Percentiles rank a stretch among this genome's conserved stretches.
phyloP scores from a whole-genome alignment of 2,888 invertebrate genomes.

The Selenia dentaria region DNA sequence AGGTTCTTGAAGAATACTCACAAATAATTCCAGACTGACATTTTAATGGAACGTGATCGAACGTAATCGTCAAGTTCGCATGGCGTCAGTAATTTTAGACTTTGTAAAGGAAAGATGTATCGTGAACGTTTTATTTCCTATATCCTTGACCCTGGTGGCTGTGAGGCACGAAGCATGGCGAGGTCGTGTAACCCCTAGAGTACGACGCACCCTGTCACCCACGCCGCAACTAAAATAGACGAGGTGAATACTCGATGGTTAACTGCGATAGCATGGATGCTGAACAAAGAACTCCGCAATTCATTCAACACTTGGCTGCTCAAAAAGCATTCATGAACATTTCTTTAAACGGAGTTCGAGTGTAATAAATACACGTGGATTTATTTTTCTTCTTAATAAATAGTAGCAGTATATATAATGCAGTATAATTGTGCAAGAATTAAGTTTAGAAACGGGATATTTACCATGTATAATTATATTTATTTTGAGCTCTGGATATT shows the following conservation, averaged over 20 bases:
- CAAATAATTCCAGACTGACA: background rate
- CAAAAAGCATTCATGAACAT: conserved; percentile 1
- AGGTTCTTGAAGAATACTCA: too few relatives aligned
- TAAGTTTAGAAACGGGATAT: too few relatives aligned
- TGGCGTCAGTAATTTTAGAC: background rate
- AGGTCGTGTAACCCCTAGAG: conserved; percentile 58
- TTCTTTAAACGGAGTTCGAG: too few relatives aligned
- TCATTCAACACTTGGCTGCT: conserved; percentile 21
- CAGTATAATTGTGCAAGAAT: too few relatives aligned
- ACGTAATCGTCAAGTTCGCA: background rate
- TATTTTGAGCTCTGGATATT: too few relatives aligned
- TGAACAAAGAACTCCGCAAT: conserved; percentile 47
- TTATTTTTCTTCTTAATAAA: too few relatives aligned
- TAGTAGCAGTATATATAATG: too few relatives aligned
- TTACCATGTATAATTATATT: too few relatives aligned
- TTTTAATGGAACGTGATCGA: background rate
- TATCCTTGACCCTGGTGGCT: conserved; percentile 45
- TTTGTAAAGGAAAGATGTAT: background rate
- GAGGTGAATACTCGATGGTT: conserved; percentile 62
- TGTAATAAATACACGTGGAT: too few relatives aligned
- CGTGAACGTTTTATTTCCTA: conserved; percentile 1
- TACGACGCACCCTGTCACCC: conserved; percentile 70
- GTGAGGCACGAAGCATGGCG: conserved; percentile 18
- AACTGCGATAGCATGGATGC: conserved; percentile 41
- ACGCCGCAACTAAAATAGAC: conserved; percentile 73